A percentile compares a stretch with the other conserved stretches of the same genome.
These are phyloP conservation scores for Macropis europaea DNA, from an alignment of 2,888 invertebrate genomes.

Conservation along the genomic window DNA sequence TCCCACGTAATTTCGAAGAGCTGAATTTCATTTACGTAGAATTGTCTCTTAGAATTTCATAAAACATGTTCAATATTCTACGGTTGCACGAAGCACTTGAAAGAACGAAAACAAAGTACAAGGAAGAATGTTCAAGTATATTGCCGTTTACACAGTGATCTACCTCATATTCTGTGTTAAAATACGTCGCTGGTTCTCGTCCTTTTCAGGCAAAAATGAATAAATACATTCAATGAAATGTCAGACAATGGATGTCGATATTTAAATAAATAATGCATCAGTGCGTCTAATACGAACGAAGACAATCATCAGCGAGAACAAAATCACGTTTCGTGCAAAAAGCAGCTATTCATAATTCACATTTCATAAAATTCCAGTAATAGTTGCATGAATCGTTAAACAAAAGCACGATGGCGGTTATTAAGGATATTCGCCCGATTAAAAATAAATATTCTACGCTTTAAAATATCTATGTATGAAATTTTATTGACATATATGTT, in stretches of 20 bases:
- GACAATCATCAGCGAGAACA: background rate
- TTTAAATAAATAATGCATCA: constrained; percentile 7
- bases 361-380: background rate
- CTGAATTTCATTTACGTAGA: too few species aligned
- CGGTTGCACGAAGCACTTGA: background rate
- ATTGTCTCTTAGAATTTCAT: too few species aligned
- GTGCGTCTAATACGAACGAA: background rate
- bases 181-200: background rate
- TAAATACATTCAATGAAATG: background rate
- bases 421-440: too few species aligned
- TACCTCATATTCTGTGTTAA: constrained; percentile 21
- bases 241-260: background rate
- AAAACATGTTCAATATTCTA: too few species aligned
- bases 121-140: background rate
- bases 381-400: background rate
- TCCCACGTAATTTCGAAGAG: too few species aligned
- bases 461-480: too few species aligned
- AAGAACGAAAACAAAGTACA: background rate
- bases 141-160: constrained; percentile 4
- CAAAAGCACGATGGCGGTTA: background rate
- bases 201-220: background rate
- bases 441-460: background rate
- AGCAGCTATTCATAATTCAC: background rate
- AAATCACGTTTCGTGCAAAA: background rate
- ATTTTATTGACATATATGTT: background rate